Conservation (phyloP, 2,797 vertebrate species). For the Parauchenoglanis ngamensis region DNA sequence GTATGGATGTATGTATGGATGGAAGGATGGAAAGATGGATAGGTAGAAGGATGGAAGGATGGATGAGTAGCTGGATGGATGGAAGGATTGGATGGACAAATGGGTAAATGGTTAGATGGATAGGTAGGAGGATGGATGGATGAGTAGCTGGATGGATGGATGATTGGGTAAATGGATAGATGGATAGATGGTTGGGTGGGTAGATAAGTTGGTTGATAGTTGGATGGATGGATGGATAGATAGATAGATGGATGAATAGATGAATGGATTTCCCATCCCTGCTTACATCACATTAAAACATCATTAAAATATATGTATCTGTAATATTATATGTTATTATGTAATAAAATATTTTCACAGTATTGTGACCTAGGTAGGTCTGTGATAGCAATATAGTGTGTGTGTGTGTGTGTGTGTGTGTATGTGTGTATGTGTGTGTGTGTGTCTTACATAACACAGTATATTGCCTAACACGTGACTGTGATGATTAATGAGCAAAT, state of each 20-base stretch:
- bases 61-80: background rate
- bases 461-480: background rate
- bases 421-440: conserved; percentile 10
- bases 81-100: background rate
- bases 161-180: no score
- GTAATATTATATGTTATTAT: background rate
- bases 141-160: background rate
- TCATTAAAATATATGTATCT: background rate
- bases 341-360: background rate
- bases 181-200: fast-evolving
- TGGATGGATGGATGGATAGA: background rate
- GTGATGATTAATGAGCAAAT: background rate
- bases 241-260: background rate
- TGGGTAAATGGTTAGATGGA: background rate
- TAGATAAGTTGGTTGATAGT: background rate
- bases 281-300: background rate
- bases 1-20: background rate
- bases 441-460: background rate
- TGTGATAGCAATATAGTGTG: background rate
- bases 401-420: background rate
- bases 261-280: background rate
- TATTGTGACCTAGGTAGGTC: background rate
- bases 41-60: background rate
- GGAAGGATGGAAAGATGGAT: background rate
- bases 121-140: background rate